A percentile compares a stretch with the other conserved stretches of the same genome.
These are phyloP conservation scores for Pungitius pungitius DNA, from an alignment of 2,113 vertebrate species.

Conservation along the genomic window DNA sequence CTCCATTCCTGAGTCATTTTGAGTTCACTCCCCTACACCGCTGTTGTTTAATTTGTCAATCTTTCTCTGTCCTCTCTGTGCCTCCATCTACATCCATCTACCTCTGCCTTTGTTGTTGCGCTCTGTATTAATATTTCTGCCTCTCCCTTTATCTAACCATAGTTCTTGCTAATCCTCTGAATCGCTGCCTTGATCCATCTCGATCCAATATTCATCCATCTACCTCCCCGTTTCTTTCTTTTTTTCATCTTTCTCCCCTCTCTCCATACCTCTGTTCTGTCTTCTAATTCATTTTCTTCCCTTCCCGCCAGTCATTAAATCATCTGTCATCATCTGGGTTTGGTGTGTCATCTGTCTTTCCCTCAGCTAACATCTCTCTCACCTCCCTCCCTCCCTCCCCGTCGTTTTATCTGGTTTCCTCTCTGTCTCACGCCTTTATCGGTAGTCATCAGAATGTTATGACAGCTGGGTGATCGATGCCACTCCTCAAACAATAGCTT, in stretches of 20 bases:
- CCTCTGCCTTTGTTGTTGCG: conserved; percentile 16
- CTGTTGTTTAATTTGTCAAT: conserved; percentile 4
- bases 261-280: conserved; percentile 33
- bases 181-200: conserved; percentile 57
- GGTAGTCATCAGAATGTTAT: conserved; percentile 48
- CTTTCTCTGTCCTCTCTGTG: conserved; percentile 3
- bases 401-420: neutral
- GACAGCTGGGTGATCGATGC: conserved; percentile 53
- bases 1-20: neutral
- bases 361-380: conserved; percentile 33
- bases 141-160: conserved; percentile 43
- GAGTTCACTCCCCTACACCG: neutral
- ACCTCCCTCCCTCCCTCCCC: neutral
- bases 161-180: conserved; percentile 60
- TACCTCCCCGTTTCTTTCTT: conserved; percentile 26
- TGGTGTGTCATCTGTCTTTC: conserved; percentile 50
- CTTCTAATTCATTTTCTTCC: conserved; percentile 69
- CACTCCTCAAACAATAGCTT: conserved; percentile 27
- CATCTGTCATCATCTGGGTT: conserved; percentile 63
- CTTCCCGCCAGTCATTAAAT: conserved; percentile 65
- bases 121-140: conserved; percentile 50
- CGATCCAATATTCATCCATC: conserved; percentile 64
- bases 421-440: conserved; percentile 44
- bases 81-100: conserved; percentile 28
- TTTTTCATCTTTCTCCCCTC: neutral